Conservation (phyloP, 1,140 invertebrate genomes). For the Listronotus oregonensis region DNA sequence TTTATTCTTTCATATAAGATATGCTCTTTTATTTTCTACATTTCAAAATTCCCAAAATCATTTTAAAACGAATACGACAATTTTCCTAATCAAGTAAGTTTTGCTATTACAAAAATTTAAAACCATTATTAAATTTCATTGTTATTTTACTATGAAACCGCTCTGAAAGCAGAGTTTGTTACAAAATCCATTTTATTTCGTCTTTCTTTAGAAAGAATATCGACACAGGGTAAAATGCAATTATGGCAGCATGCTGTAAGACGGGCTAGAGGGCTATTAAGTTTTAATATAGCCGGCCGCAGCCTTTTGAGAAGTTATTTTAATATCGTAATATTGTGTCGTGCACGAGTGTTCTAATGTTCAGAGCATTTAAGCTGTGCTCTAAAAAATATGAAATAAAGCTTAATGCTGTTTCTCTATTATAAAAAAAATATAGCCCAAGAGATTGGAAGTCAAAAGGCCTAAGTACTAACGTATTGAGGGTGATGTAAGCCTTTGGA, state of each 20-base stretch:
- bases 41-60: too few species aligned
- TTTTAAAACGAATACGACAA: too few species aligned
- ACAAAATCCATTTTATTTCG: constrained; percentile 4
- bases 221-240: constrained; percentile 17
- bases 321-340: constrained; percentile 28
- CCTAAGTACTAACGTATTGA: too few species aligned
- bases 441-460: too few species aligned
- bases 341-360: constrained; percentile 1
- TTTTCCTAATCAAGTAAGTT: too few species aligned
- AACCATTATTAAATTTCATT: background rate
- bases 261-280: constrained; percentile 24
- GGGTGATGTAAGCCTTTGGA: too few species aligned
- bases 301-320: constrained; percentile 28
- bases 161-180: background rate
- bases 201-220: constrained; percentile 8
- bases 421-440: too few species aligned
- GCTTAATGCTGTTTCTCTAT: background rate
- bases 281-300: constrained; percentile 27
- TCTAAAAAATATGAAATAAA: constrained; percentile 20
- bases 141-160: background rate
- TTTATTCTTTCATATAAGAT: too few species aligned
- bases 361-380: constrained; percentile 1
- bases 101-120: background rate
- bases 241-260: constrained; percentile 24
- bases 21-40: too few species aligned